Evolutionary conservation across 1,140 invertebrate genomes (phyloP).

Genomic region (Dolichoris vasculosae): DNA sequence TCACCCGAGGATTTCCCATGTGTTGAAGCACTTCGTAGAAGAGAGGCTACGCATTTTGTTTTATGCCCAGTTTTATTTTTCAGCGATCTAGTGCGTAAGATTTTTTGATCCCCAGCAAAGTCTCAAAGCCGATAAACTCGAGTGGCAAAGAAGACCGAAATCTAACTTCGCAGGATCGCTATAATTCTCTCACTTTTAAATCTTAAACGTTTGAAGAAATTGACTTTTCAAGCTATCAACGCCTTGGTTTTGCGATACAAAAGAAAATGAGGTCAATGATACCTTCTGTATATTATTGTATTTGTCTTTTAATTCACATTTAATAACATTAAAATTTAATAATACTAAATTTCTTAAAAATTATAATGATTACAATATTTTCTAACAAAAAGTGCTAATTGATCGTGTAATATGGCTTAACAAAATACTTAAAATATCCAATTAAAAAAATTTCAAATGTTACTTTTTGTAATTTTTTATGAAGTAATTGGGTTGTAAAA

Average conservation of each 20-base stretch:
- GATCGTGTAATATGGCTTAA: too few species aligned
- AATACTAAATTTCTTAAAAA: too few species aligned
- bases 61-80: constrained; percentile 32
- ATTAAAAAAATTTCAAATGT: too few species aligned
- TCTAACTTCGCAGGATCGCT: not conserved
- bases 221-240: not conserved
- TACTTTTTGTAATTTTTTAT: too few species aligned
- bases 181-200: constrained; percentile 23
- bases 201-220: not conserved
- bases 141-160: constrained; percentile 30
- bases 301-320: not conserved
- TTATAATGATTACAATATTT: too few species aligned
- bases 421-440: too few species aligned
- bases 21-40: constrained; percentile 28
- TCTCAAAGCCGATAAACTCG: not conserved
- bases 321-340: too few species aligned
- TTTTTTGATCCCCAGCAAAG: constrained; percentile 41
- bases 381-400: too few species aligned
- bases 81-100: not conserved
- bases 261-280: constrained; percentile 6
- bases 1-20: constrained; percentile 13
- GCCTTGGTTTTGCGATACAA: not conserved
- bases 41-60: not conserved
- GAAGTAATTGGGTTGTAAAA: too few species aligned
- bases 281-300: not conserved